Evolutionary conservation across 1,140 invertebrate genomes (phyloP).

Genomic region (Medauroidea extradentata): DNA sequence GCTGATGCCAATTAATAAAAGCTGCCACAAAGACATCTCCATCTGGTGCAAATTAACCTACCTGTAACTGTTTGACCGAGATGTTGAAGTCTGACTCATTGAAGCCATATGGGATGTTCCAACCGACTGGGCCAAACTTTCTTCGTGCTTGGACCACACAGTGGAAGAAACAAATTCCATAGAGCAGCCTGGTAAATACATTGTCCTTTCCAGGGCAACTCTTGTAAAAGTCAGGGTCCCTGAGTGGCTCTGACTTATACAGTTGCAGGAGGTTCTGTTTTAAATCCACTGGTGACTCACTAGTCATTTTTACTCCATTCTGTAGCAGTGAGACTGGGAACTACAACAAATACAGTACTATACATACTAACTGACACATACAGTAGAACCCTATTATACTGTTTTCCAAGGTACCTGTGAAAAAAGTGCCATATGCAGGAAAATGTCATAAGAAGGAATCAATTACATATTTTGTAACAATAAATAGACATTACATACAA

Average conservation of each 20-base stretch:
- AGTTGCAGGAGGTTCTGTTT: conserved; percentile 79
- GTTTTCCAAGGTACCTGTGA: too few relatives aligned
- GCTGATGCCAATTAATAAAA: too few relatives aligned
- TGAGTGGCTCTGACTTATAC: conserved; percentile 74
- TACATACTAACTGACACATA: too few relatives aligned
- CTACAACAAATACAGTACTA: conserved; percentile 26
- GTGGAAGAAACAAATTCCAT: conserved; percentile 90
- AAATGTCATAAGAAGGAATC: too few relatives aligned
- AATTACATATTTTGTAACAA: too few relatives aligned
- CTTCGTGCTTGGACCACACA: conserved; percentile 86
- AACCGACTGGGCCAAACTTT: conserved; percentile 87
- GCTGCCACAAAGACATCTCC: too few relatives aligned
- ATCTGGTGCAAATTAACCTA: too few relatives aligned
- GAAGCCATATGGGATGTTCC: conserved; percentile 94
- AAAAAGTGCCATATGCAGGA: too few relatives aligned
- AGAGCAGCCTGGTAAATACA: conserved; percentile 76
- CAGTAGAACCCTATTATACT: too few relatives aligned
- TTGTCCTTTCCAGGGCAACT: conserved; percentile 64
- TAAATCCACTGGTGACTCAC: conserved; percentile 85
- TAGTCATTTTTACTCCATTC: conserved; percentile 91
- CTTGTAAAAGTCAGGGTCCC: conserved; percentile 60
- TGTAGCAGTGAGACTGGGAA: conserved; percentile 87
- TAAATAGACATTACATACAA: too few relatives aligned
- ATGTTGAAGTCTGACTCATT: conserved; percentile 93
- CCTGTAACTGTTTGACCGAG: conserved; percentile 81